These are phyloP conservation scores for Bradypus variegatus DNA, from an alignment of 2,797 vertebrate genomes.

Conservation along the genomic window DNA sequence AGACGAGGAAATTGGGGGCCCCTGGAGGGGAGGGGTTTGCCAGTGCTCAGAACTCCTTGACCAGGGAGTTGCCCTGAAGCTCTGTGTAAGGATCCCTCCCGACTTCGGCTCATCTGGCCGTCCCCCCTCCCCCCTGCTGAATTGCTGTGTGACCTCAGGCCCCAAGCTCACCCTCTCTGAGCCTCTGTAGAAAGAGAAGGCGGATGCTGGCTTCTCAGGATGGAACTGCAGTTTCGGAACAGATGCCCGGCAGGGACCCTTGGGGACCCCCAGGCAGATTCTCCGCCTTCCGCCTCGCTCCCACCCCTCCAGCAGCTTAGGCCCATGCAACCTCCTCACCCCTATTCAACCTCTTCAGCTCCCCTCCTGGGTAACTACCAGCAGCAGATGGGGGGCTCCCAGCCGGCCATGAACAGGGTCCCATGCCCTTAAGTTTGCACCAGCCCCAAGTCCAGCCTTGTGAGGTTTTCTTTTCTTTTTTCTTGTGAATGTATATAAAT, in stretches of 20 bases:
- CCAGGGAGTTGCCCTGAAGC: background rate
- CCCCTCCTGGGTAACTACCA: background rate
- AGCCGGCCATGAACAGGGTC: rapidly evolving
- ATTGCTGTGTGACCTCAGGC: background rate
- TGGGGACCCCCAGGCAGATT: rapidly evolving
- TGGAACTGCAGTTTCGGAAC: background rate
- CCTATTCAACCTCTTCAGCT: no score
- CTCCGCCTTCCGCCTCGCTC: no score
- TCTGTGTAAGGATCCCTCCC: background rate
- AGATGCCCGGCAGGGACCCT: background rate
- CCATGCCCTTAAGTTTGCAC: no score
- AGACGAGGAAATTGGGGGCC: background rate
- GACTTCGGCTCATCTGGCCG: background rate
- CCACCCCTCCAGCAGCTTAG: background rate
- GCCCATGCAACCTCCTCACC: background rate
- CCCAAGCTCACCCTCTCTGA: background rate
- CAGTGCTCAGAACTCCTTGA: rapidly evolving
- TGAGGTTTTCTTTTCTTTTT: background rate
- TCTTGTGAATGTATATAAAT: no score
- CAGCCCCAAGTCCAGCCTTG: background rate
- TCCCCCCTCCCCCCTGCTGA: background rate
- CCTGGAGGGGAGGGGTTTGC: rapidly evolving
- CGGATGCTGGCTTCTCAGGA: background rate
- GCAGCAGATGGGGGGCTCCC: background rate
- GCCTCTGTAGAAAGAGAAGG: background rate